A percentile compares a stretch with the other conserved stretches of the same genome.
Evolutionary conservation across 2,113 vertebrate species (phyloP).

Genomic region (Sterrhoptilus dennistouni): DNA sequence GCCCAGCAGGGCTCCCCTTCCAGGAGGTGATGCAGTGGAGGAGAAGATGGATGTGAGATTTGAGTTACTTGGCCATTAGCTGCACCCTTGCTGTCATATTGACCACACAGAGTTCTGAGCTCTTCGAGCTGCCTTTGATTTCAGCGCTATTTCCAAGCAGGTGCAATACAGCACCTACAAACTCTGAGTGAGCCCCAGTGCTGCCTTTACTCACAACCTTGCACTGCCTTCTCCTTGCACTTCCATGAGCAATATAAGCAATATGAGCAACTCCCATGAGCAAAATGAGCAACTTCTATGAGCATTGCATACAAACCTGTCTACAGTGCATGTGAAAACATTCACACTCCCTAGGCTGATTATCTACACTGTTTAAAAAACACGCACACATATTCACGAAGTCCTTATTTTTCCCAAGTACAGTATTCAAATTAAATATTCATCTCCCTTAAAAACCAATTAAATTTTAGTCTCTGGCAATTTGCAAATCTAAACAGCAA

Average conservation of each 20-base stretch:
- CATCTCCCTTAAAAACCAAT: conserved; percentile 64
- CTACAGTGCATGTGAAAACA: background rate
- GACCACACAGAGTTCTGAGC: background rate
- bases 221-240: background rate
- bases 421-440: conserved; percentile 63
- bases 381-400: background rate
- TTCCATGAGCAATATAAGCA: background rate
- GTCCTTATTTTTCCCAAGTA: conserved; percentile 6
- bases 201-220: background rate
- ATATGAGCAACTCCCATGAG: background rate
- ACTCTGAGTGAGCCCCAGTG: rapidly evolving
- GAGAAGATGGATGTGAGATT: background rate
- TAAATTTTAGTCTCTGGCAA: conserved; percentile 59
- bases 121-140: rapidly evolving
- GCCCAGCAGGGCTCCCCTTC: rapidly evolving
- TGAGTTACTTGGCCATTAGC: background rate
- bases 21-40: background rate
- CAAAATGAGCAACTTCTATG: background rate
- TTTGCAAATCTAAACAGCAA: conserved; percentile 64
- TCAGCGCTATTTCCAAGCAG: rapidly evolving
- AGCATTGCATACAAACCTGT: background rate
- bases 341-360: background rate
- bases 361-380: background rate
- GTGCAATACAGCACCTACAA: background rate
- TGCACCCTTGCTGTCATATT: background rate